These are phyloP conservation scores for Silurus lanzhouensis DNA, from an alignment of 2,797 vertebrate genomes.

Conservation along the genomic window DNA sequence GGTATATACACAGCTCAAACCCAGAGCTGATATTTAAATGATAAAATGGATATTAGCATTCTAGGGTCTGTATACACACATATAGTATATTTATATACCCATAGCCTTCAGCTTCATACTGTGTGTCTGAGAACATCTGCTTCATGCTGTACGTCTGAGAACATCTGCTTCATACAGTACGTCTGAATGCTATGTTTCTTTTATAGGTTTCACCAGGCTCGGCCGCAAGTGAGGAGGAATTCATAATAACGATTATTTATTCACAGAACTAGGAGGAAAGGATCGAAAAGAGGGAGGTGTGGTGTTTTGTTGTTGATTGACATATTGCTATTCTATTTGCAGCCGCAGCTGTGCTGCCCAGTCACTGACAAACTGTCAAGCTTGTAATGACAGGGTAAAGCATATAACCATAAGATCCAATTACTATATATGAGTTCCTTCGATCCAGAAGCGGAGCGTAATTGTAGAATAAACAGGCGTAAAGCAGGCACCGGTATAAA, in stretches of 20 bases:
- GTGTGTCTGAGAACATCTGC: too few species aligned
- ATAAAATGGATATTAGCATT: neutral
- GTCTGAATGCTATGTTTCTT: too few species aligned
- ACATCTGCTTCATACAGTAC: too few species aligned
- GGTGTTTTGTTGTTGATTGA: conserved; percentile 30
- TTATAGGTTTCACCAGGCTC: neutral
- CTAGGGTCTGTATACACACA: neutral
- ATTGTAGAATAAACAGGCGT: conserved; percentile 47
- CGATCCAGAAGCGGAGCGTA: conserved; percentile 43
- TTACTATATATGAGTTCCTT: conserved; percentile 50
- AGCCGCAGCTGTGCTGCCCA: conserved; percentile 39
- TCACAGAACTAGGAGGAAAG: conserved; percentile 1
- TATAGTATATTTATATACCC: too few species aligned
- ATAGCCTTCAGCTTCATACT: too few species aligned
- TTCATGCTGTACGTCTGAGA: too few species aligned
- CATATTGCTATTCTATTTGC: conserved; percentile 35
- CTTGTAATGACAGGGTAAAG: conserved; percentile 49
- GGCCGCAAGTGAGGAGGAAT: neutral
- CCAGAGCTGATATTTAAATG: conserved; percentile 7
- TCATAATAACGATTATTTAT: conserved; percentile 23
- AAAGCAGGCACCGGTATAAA: conserved; percentile 33
- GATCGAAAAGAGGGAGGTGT: neutral
- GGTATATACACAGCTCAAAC: conserved; percentile 1
- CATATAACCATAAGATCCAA: conserved; percentile 49
- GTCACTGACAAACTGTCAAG: conserved; percentile 52